These are phyloP conservation scores for Orthonevra nobilis DNA, from an alignment of 2,888 invertebrate species.

Conservation along the genomic window DNA sequence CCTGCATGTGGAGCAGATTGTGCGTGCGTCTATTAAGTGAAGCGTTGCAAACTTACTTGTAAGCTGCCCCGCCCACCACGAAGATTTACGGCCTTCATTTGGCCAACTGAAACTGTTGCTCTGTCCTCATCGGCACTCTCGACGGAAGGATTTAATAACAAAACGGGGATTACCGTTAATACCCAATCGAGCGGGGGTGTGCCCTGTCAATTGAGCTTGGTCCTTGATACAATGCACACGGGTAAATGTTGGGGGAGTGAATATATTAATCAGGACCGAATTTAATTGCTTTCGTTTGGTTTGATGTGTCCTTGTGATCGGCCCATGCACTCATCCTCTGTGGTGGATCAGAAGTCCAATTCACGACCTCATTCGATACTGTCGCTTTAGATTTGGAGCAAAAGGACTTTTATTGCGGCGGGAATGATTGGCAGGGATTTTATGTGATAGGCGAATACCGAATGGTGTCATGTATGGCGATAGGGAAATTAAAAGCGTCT, in stretches of 20 bases:
- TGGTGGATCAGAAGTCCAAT: not conserved
- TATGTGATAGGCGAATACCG: slow-evolving; percentile 6
- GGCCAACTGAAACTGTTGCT: slow-evolving; percentile 46
- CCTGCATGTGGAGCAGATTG: not conserved
- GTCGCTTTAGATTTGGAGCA: not conserved
- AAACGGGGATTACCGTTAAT: slow-evolving; percentile 44
- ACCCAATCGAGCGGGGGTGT: slow-evolving; percentile 38
- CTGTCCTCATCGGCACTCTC: slow-evolving; percentile 11
- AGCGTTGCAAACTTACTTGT: slow-evolving; percentile 1
- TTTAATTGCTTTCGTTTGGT: slow-evolving; percentile 52
- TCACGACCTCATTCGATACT: not conserved
- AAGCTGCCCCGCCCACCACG: too few species aligned
- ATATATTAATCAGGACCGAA: slow-evolving; percentile 45
- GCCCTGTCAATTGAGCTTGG: slow-evolving; percentile 27
- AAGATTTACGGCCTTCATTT: slow-evolving; percentile 20
- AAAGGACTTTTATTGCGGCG: not conserved
- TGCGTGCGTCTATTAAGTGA: slow-evolving; percentile 16
- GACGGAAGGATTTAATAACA: slow-evolving; percentile 49
- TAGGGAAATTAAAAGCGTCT: too few species aligned
- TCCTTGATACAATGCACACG: slow-evolving; percentile 61
- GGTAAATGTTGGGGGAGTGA: slow-evolving; percentile 49
- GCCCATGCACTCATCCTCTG: not conserved
- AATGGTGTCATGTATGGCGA: not conserved
- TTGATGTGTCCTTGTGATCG: too few species aligned
- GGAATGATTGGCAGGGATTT: slow-evolving; percentile 16